Base-by-base conservation (phyloP, 2,113 vertebrate species). In the Bungarus multicinctus region DNA sequence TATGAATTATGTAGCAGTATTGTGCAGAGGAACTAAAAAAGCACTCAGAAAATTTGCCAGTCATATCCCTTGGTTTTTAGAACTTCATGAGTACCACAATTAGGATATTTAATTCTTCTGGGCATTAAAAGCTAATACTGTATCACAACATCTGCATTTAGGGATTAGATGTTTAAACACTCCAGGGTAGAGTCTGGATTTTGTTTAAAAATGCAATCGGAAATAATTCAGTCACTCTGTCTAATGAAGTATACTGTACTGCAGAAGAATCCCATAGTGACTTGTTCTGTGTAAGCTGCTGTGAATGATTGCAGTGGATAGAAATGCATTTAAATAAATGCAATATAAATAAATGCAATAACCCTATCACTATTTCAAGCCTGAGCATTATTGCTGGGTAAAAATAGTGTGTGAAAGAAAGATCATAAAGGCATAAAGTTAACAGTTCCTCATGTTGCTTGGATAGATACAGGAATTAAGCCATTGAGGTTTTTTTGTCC, bases 381-480 rank as follows among this genome's bases (percentile, higher is more conserved):
- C 14, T 90, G 89, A 0, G 93, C 57, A 64, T 9, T 23, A 94
- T 95, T 91, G 94, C 90, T 89, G 47, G 74, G 58, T 92, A 95
- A 93, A 55, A 93, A 93, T 55, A 90, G 39, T 93, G 85, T 94
- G 54, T 90, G 96, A 93, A 94, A 96, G 64, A 92, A 91, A 93
- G 93, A 96, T 1, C 8, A 10, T 18, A 11, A 30, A 3, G 54
- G 27, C 55, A 16, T 8, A 10, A 60, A 34, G 22, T 25, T 81
- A 43, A 43, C 18, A 43, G 18, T 81, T 81, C 69, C 69, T 81
- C 47, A 1, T 50, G 27, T 5, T 52, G 86, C 34, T 87, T 87
- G 86, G 25, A 47, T 50, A 87, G 11, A 50, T 30, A 27, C 27
- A 87, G n/a, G n/a, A 55, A 39, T 34, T 55, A 22, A 39, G 18